phyloP scores from a whole-genome alignment of 1,140 invertebrate genomes.

The Cheumatopsyche charites region DNA sequence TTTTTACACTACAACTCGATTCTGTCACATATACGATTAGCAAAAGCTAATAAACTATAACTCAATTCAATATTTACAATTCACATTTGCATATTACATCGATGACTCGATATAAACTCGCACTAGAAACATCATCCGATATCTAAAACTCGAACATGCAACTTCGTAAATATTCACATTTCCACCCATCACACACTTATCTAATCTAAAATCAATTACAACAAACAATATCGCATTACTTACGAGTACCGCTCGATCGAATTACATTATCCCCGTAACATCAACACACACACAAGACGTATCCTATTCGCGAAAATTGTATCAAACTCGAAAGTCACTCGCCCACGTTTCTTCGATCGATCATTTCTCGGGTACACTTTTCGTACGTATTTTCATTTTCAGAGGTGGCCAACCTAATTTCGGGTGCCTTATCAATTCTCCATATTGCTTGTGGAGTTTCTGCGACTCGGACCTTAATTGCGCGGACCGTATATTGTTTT shows the following conservation, averaged over 20 bases:
- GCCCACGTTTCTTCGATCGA: neutral
- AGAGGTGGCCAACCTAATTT: neutral
- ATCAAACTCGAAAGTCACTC: neutral
- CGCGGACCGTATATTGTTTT: constrained; percentile 19
- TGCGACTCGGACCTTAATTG: constrained; percentile 20
- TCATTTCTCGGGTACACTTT: neutral
- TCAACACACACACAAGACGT: neutral
- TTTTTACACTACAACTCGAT: too few species aligned
- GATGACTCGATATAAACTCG: too few species aligned
- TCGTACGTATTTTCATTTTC: neutral
- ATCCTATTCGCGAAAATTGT: neutral
- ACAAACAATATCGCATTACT: neutral
- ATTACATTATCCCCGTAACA: neutral
- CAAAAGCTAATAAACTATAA: too few species aligned
- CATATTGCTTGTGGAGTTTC: too few species aligned
- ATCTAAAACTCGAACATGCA: too few species aligned
- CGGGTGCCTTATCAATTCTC: constrained; percentile 5
- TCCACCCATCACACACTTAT: too few species aligned
- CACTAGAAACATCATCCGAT: too few species aligned
- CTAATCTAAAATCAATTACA: constrained; percentile 11
- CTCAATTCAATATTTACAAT: too few species aligned
- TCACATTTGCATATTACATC: too few species aligned
- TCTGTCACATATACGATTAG: too few species aligned
- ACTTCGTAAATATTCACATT: too few species aligned
- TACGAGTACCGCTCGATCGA: neutral